These are phyloP conservation scores for Chelon labrosus DNA, from an alignment of 2,797 vertebrate genomes.

Conservation along the genomic window DNA sequence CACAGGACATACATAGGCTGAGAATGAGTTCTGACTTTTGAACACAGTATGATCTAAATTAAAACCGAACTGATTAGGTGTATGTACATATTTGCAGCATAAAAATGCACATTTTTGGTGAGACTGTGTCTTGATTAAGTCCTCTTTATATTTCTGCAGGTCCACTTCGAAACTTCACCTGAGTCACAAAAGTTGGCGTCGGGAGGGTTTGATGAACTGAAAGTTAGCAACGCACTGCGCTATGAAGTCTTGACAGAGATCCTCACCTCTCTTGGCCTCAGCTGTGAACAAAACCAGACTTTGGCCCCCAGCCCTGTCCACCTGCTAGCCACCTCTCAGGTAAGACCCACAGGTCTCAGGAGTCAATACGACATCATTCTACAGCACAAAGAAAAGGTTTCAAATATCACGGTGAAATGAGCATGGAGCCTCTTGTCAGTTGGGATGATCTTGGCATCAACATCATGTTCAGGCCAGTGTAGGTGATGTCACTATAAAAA, in stretches of 20 bases:
- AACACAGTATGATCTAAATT: no score
- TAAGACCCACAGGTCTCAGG: slow-evolving; percentile 50
- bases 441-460: no score
- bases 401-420: not conserved
- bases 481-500: no score
- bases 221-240: slow-evolving; percentile 86
- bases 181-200: slow-evolving; percentile 67
- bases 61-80: no score
- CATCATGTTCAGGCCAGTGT: no score
- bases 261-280: slow-evolving; percentile 87
- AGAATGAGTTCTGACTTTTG: no score
- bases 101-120: no score
- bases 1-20: no score
- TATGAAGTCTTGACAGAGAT: slow-evolving; percentile 90
- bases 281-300: slow-evolving; percentile 80
- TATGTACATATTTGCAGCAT: no score
- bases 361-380: not conserved
- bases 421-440: not conserved
- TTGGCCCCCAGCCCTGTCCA: slow-evolving; percentile 85
- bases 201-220: slow-evolving; percentile 86
- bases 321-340: slow-evolving; percentile 85
- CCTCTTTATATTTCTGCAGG: slow-evolving; percentile 75
- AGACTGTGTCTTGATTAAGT: no score
- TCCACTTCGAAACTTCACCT: slow-evolving; percentile 86
- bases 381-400: not conserved